Evolutionary conservation across 37 sponge, comb jelly and placozoan genomes (phyloP).

Genomic region (Chondrosia reniformis): DNA sequence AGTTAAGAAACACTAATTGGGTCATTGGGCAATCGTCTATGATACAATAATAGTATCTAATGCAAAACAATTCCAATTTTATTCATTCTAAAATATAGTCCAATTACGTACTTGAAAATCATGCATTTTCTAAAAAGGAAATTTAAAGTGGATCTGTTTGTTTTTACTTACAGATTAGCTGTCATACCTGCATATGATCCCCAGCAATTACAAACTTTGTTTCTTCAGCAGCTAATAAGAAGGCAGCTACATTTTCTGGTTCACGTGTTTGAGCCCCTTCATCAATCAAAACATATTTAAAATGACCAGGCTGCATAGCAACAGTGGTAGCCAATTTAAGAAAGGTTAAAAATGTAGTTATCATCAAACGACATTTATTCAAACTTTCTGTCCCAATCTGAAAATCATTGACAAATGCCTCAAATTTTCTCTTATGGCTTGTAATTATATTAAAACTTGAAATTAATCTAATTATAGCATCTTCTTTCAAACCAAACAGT

Average conservation of each 20-base stretch:
- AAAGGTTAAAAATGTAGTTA: background rate
- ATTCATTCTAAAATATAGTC: too few species aligned
- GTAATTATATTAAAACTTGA: too few species aligned
- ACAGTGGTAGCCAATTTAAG: background rate
- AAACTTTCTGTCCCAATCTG: background rate
- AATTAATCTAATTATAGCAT: background rate
- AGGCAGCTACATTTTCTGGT: constrained; percentile 62
- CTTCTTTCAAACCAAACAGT: background rate
- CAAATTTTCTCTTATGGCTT: too few species aligned
- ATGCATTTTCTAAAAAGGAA: too few species aligned
- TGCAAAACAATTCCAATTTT: too few species aligned
- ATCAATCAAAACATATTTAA: constrained; percentile 72
- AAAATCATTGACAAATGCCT: background rate
- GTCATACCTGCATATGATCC: constrained; percentile 67
- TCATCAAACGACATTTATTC: background rate
- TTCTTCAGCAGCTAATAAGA: constrained; percentile 31
- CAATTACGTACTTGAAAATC: too few species aligned
- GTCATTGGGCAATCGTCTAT: too few species aligned
- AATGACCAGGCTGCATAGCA: too few species aligned
- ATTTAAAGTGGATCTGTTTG: too few species aligned
- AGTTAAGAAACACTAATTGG: too few species aligned
- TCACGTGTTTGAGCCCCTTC: constrained; percentile 81
- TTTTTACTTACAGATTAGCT: too few species aligned
- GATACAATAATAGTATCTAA: too few species aligned
- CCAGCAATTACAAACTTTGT: constrained; percentile 79